Base-by-base conservation (phyloP, 2,888 invertebrate genomes). In the Sinotaia quadrata region DNA sequence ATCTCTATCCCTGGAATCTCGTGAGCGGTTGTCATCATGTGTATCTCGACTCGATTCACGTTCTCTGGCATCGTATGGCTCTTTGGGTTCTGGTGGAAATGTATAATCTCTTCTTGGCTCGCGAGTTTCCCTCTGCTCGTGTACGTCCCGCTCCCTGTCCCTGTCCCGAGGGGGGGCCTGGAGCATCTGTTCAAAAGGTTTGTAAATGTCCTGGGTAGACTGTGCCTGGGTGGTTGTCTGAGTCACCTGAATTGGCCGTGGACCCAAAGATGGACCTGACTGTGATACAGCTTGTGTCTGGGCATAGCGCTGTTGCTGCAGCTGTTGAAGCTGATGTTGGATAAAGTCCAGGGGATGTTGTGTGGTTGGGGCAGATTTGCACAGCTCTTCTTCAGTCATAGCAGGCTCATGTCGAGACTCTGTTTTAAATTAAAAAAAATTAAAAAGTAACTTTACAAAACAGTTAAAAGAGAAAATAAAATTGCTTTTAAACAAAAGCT, bases 341-440 rank as follows among this genome's bases (percentile, higher is more conserved):
- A 84, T 80, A 65, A 80, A 83, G 69, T 84, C 84, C 34, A 84
- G 74, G 10, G 82, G 82, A 66, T 84, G 84, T 60, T 83, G 83
- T 52, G 75, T 77, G 21, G 73, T 72, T 1, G 77, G 66, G 15
- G 62, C 54, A 10, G 69, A 54, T 34, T 73, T 70, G 61, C 57
- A 59, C 27, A 49, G 44, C 29, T 73, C 73, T 7, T 73, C 70
- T 18, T 65, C 63, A n/a, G 63, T 54, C 54, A 65, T 65, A 41
- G 63, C 29, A 2, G 63, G 54, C 21, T 63, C 63, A 18, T 65
- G 63, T 0, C 63, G 54, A 0, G 21, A n/a, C 12, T 65, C 63
- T 60, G 44, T 21, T 41, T 41, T 10, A 15, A 15, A 41, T 10
- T 41, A 10, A 41, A 10, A 15, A 41, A n/a, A n/a, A n/a, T n/a